Conservation (phyloP, 2,888 invertebrate genomes). For the Parasteatoda lunata region DNA sequence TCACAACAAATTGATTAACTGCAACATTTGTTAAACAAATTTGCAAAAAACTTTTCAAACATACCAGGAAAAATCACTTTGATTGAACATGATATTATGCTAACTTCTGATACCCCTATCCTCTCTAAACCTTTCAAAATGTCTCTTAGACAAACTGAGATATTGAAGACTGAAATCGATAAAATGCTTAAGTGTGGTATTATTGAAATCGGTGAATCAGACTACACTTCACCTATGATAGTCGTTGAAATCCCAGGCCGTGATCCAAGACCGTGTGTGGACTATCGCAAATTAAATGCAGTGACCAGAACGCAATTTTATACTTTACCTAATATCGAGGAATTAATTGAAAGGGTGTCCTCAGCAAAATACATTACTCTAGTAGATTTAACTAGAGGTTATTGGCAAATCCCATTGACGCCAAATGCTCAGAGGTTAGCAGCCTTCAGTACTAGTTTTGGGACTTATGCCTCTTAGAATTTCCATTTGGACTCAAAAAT, state of each 20-base stretch:
- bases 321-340: neutral
- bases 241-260: neutral
- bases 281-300: neutral
- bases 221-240: slow-evolving; percentile 8
- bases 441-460: slow-evolving; percentile 4
- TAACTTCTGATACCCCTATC: neutral
- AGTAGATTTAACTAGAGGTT: neutral
- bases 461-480: neutral
- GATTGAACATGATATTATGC: slow-evolving; percentile 5
- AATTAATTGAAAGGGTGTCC: neutral
- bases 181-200: slow-evolving; percentile 1
- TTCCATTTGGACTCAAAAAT: slow-evolving; percentile 11
- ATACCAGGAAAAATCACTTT: slow-evolving; percentile 3
- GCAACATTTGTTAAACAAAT: neutral
- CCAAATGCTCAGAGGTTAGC: neutral
- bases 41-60: slow-evolving; percentile 12
- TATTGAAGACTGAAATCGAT: slow-evolving; percentile 6
- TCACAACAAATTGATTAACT: neutral
- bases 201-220: neutral
- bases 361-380: neutral
- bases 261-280: slow-evolving; percentile 1
- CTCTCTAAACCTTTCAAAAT: neutral
- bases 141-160: slow-evolving; percentile 2
- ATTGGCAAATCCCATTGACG: neutral
- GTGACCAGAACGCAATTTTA: slow-evolving; percentile 1